A percentile compares a stretch with the other conserved stretches of the same genome.
These are phyloP conservation scores for Sinosuthora webbiana DNA, from an alignment of 2,113 vertebrate species.

Conservation along the genomic window DNA sequence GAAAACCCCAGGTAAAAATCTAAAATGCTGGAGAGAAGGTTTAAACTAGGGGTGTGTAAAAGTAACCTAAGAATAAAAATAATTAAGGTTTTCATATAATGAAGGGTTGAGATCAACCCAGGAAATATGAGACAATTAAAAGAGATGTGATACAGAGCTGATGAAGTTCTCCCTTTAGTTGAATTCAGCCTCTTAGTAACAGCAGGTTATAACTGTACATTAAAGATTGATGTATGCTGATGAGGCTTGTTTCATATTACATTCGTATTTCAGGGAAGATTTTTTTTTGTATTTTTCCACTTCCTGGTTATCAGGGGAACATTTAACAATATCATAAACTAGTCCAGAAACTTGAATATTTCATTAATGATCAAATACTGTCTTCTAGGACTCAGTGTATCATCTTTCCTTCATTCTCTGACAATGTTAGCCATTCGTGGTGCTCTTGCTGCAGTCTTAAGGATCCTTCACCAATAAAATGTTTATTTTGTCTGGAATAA, in stretches of 20 bases:
- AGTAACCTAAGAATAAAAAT: neutral
- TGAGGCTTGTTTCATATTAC: neutral
- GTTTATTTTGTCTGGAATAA: neutral
- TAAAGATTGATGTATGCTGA: neutral
- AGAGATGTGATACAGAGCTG: neutral
- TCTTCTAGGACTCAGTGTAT: neutral
- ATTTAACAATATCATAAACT: neutral
- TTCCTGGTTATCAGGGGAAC: neutral
- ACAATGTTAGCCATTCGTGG: neutral
- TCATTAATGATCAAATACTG: neutral
- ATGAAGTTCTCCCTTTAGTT: neutral
- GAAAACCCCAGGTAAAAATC: neutral
- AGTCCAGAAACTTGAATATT: neutral
- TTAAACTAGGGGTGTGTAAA: neutral
- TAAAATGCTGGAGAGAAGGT: neutral
- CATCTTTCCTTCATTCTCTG: neutral
- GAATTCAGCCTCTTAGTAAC: neutral
- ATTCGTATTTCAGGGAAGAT: neutral
- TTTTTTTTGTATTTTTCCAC: neutral
- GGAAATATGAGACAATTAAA: neutral
- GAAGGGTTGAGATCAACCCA: neutral
- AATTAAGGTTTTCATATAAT: neutral
- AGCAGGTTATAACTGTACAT: neutral
- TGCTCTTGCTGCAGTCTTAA: neutral
- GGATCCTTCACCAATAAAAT: neutral